Base-by-base conservation (phyloP, 2,797 vertebrate genomes). In the Harpagifer antarcticus region DNA sequence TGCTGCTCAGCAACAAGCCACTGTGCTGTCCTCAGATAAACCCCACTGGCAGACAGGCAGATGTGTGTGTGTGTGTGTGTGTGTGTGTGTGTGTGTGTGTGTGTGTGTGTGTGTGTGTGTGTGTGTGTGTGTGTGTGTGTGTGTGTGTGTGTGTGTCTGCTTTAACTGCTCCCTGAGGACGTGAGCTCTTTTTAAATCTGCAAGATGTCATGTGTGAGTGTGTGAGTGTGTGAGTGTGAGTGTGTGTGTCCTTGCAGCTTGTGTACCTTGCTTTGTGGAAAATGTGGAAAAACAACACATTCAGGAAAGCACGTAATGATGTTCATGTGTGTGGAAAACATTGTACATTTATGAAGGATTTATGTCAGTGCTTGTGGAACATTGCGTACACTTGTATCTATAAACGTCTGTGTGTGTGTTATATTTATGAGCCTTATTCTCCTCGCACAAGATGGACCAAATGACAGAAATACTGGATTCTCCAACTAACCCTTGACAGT, bases 11-110 rank as follows among this genome's bases (percentile, higher is more conserved):
- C 76, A 74, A 72, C 81, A 20, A 15, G 27, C 23, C 4, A 59
- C 83, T 53, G 37, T 1, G 52, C 63, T 37, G 83, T 86, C 85
- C 88, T 82, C n/a, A 0, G 4, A 3, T 78, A 68, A 86, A 81
- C 86, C 68, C 23, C 14, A 1, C 37, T 49, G 61, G 47, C 65
- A 65, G 63, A 44, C 62, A 67, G 54, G 19, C 52, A n/a, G 47
- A 20, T 27, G 56, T 33, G 45, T 45, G 71, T 52, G 54, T 60
- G 52, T 62, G 52, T n/a, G 45, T 1, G 20, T 20, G 45, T 45
- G 71, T 52, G 54, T 27, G 56, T 33, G 45, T 45, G 71, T 52
- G 54, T 27, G 56, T 33, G 45, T 45, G 71, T 52, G 54, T 27
- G 56, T 33, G 45, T 45, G 71, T 52, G 54, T 27, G 56, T 33